Evolutionary conservation across 1,140 invertebrate genomes (phyloP), one percentile per base, ranked within the genome.

Genomic region (Euwallacea fornicatus): DNA sequence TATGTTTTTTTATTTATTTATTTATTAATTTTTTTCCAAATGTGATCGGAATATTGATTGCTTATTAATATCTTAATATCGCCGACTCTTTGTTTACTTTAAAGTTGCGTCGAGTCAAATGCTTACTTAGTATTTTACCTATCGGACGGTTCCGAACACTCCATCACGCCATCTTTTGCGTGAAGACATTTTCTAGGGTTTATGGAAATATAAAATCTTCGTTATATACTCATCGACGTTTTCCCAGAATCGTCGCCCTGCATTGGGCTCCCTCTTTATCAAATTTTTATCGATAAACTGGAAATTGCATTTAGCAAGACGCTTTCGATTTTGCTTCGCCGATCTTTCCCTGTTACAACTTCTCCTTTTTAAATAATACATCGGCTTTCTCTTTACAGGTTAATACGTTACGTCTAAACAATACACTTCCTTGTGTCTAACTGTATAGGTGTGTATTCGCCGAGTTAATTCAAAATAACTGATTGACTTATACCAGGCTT

Each of bases 281-380:
- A 66, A 66, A 66, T 66, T 66, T 66, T 66, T 66, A 66, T 66
- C 63, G 63, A 66, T 66, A 66, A 66, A 43, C 47, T 66, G 63
- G 53, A 66, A 66, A 66, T 66, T 66, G 47, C 63, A 66, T 66
- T 66, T 66, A 15, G 63, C 50, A 33, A 55, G 13, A 66, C 63
- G 63, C 63, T 66, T 66, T 66, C 63, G 47, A 66, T 66, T 66
- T 66, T 55, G 50, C 63, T n/a, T 53, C 44, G 63, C 63, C 63
- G 63, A 66, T 66, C 47, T 66, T 61, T 55, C 63, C 47, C 63
- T 66, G 55, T 66, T 66, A 66, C 21, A 33, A 33, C 63, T 66
- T 66, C 55, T 66, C 21, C 9, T 54, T 66, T 55, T 66, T 11
- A 66, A 55, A 66, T 55, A 15, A 66, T 66, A 55, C 55, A 66